phyloP scores from a whole-genome alignment of 2,113 vertebrate species.

The Oncorhynchus tshawytscha region DNA sequence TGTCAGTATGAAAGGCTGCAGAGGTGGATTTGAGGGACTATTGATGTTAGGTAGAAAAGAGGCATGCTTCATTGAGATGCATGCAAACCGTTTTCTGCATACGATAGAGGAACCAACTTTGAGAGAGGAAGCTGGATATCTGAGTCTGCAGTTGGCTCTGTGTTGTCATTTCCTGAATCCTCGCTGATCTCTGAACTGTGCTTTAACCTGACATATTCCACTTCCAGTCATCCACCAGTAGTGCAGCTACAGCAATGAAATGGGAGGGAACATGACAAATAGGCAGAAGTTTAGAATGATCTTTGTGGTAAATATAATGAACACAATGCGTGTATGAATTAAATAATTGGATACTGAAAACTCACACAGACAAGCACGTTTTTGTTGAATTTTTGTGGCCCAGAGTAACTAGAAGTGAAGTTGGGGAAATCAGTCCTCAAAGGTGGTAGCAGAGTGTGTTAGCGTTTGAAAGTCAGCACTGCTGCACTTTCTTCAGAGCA shows the following conservation, averaged over 20 bases:
- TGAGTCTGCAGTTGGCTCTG: not conserved
- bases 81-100: too few relatives aligned
- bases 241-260: not conserved
- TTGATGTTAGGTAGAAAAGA: too few relatives aligned
- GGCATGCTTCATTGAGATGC: too few relatives aligned
- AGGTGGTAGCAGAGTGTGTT: conserved; percentile 53
- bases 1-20: conserved; percentile 32
- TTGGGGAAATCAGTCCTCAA: conserved; percentile 45
- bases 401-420: conserved; percentile 30
- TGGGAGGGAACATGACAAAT: conserved; percentile 4
- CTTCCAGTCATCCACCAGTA: conserved; percentile 2
- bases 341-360: conserved; percentile 26
- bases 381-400: not conserved
- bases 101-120: not conserved
- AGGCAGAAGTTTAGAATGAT: conserved; percentile 36
- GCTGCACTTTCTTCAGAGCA: conserved; percentile 38
- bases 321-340: conserved; percentile 21
- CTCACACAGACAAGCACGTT: not conserved
- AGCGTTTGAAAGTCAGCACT: conserved; percentile 56
- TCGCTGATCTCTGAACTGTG: conserved; percentile 36
- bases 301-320: conserved; percentile 28
- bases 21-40: conserved; percentile 31
- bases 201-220: not conserved
- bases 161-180: conserved; percentile 25
- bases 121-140: not conserved